Base-by-base conservation (phyloP, 2,888 invertebrate species). In the Spodoptera littoralis region DNA sequence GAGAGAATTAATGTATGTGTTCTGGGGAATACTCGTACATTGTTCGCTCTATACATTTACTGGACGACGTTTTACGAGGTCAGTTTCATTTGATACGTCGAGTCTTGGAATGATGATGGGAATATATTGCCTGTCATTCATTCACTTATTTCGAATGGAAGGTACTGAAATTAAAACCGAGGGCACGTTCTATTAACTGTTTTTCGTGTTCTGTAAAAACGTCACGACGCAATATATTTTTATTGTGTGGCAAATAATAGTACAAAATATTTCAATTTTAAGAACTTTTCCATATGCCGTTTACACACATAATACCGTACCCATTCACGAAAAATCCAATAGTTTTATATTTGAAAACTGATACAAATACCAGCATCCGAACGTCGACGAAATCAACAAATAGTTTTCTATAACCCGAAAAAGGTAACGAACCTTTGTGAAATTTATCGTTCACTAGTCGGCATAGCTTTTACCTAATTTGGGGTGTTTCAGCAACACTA, bases 401-500 rank as follows among this genome's bases (percentile, higher is more conserved):
- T 27, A 27, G 30, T 46, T 13, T 12, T 63, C n/a, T 13, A 43
- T 45, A 70, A 66, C 45, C 36, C 36, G 30, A 54, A 27, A 11
- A 54, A 6, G 36, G 36, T 36, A 36, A 36, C 36, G 36, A 52
- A 41, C 70, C 27, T 46, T 54, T 64, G 55, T 55, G 42, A 36
- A 24, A 70, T 72, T 69, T 43, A 45, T 56, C 13, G 22, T 44
- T 60, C 44, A 36, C 8, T 50, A 49, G 42, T 46, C 49, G n/a
- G 59, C 65, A 65, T 43, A 75, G 65, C 76, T 72, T 72, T 75
- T 72, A 51, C 42, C 76, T 72, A 72, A 72, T 72, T 72, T 60
- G 53, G 71, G 76, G 71, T 72, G 56, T 75, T 72, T 65, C 76
- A 72, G 74, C 69, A 72, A 72, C 82, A 83, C 83, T 85, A 83